Base-by-base conservation (phyloP, 1,140 invertebrate species). In the Cyclina sinensis region DNA sequence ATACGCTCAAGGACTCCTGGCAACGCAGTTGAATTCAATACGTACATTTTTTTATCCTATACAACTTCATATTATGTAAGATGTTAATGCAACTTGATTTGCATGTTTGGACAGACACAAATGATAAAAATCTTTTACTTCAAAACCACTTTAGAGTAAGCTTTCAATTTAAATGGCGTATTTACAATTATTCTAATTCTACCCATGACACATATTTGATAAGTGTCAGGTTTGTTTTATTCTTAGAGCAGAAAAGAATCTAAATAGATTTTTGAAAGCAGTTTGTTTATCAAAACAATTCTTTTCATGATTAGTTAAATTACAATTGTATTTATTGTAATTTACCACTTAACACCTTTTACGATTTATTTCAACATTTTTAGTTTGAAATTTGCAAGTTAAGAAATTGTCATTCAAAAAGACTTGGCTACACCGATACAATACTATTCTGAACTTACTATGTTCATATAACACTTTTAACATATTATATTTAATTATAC, bases 11-110 rank as follows among this genome's bases (percentile, higher is more conserved):
- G 43, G n/a, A 27, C 24, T 2, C 57, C 57, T 14, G 24, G 57
- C 57, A 62, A 62, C 57, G 57, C n/a, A 27, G 0, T n/a, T 62
- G 1, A 24, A 43, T 54, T 18, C 51, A 18, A 18, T 18, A 54
- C 21, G 14, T 54, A 54, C 51, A 54, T 7, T 54, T 54, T 54
- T 54, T n/a, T n/a, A n/a, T n/a, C n/a, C n/a, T n/a, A 54, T 7
- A 54, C 51, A 54, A 54, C 9, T 18, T 54, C 51, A 62, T 62
- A n/a, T 62, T 9, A 27, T 11, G 57, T 3, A n/a, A n/a, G 7
- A n/a, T 5, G 57, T 27, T 79, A 79, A 79, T 79, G 76, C 51
- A 79, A 18, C n/a, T 27, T 79, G 76, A 79, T 79, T 79, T 27
- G 76, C 11, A 57, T 79, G 76, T 79, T 79, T 79, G 39, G 18